Base-by-base conservation (phyloP, 2,888 invertebrate genomes). In the Campoletis raptor region DNA sequence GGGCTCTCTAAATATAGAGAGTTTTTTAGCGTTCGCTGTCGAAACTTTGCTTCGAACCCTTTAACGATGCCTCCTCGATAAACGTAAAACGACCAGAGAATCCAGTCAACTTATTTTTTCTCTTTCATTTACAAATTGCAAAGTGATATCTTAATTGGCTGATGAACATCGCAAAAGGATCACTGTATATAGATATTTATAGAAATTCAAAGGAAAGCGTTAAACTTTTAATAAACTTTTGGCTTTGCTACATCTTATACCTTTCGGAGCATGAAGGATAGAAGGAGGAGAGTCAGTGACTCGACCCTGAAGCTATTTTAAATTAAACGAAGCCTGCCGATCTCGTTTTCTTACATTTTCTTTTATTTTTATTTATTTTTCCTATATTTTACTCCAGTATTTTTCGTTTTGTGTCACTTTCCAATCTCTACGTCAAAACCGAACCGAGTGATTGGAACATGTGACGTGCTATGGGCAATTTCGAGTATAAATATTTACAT, bases 181-280 rank as follows among this genome's bases (percentile, higher is more conserved):
- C n/a, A n/a, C 15, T 37, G 12, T 24, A 36, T 74, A 24, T 42
- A 74, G 24, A 76, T 30, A 64, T 81, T 24, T 37, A 37, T 61
- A 61, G 57, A 37, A 37, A n/a, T 67, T 82, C 83, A 73, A 85
- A 80, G 74, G 85, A 77, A 85, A 72, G 85, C 83, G 85, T 76
- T 83, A 90, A 92, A 92, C 90, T 92, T 92, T 92, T 91, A 91
- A 92, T 92, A 92, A 92, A 92, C 90, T 92, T 92, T 84, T 52
- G 70, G 70, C 85, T 86, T 73, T 73, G 74, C 54, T 48, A 77
- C 52, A 70, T 73, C 83, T 80, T 72, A 70, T 74, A 48, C 30
- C 57, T 57, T 57, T 30, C 24, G 10, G 24, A 57, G 57, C 57
- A 30, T 57, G 57, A 30, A 57, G 12, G 57, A 57, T 42, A 24